Evolutionary conservation across 92 coral and sea anemone species (phyloP).

Genomic region (Virgularia gustaviana): DNA sequence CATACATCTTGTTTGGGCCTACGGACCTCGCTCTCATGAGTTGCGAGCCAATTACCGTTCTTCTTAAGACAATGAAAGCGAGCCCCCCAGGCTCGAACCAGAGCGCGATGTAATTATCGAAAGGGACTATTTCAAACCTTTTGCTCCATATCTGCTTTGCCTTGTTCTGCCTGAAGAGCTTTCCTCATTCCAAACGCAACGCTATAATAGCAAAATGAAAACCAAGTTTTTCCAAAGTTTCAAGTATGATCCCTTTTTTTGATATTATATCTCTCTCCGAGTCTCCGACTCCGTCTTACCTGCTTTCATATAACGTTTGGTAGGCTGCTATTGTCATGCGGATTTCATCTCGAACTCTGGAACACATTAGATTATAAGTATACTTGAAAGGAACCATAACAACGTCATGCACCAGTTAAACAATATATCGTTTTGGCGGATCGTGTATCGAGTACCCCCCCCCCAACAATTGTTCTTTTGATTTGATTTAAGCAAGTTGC

Average conservation of each 20-base stretch:
- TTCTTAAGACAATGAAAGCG: too few species aligned
- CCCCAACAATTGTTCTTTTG: too few species aligned
- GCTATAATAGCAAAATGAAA: too few species aligned
- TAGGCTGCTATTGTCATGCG: constrained; percentile 99
- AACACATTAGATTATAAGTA: neutral
- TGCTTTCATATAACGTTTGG: constrained; percentile 97
- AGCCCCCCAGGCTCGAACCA: too few species aligned
- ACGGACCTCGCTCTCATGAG: too few species aligned
- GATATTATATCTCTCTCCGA: neutral
- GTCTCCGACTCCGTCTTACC: constrained; percentile 64
- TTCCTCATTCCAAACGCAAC: constrained; percentile 99
- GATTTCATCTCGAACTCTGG: constrained; percentile 94
- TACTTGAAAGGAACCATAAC: neutral
- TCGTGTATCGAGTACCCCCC: too few species aligned
- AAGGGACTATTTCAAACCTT: constrained; percentile 52
- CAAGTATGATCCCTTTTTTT: neutral
- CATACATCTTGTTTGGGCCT: too few species aligned
- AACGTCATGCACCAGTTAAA: too few species aligned
- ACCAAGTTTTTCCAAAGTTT: too few species aligned
- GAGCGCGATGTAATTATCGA: neutral
- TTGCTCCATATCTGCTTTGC: constrained; percentile 96
- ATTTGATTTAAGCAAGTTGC: too few species aligned
- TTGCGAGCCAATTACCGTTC: too few species aligned
- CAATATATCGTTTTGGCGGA: too few species aligned
- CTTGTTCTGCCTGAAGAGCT: constrained; percentile 98